Evolutionary conservation across 1,140 invertebrate genomes (phyloP).

Genomic region (Drosophila arawakana): DNA sequence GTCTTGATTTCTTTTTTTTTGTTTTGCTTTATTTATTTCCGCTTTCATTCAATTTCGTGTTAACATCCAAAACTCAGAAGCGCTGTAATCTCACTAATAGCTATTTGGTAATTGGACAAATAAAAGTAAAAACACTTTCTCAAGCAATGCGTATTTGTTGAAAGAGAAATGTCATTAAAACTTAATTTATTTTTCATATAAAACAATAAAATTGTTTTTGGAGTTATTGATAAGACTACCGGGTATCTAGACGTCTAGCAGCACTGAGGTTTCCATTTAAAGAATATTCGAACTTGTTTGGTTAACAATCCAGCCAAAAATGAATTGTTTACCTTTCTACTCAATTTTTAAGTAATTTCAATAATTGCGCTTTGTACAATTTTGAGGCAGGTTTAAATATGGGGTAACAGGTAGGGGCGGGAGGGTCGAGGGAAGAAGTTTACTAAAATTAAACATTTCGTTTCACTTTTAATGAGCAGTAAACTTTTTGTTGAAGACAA

Average conservation of each 20-base stretch:
- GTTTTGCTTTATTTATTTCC: conserved; percentile 37
- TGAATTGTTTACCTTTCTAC: background rate
- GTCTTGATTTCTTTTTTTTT: background rate
- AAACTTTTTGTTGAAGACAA: background rate
- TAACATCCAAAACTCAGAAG: conserved; percentile 6
- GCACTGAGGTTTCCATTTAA: background rate
- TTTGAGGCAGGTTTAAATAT: background rate
- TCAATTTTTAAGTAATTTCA: background rate
- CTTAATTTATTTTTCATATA: background rate
- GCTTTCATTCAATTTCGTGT: conserved; percentile 39
- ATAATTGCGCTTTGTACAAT: conserved; percentile 7
- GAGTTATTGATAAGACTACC: background rate
- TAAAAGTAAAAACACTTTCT: background rate
- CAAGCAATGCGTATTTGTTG: background rate
- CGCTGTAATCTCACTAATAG: conserved; percentile 22
- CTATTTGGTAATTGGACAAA: conserved; percentile 21
- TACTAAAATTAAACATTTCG: background rate
- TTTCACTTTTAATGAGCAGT: background rate
- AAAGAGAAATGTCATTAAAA: background rate
- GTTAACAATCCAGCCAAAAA: background rate
- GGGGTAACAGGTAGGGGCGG: background rate
- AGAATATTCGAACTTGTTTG: background rate
- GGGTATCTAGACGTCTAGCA: background rate
- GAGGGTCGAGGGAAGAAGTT: background rate
- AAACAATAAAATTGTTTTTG: background rate